Evolutionary conservation across 2,797 vertebrate species (phyloP), one percentile per base, ranked within the genome.

Genomic region (Loriculus beryllinus): DNA sequence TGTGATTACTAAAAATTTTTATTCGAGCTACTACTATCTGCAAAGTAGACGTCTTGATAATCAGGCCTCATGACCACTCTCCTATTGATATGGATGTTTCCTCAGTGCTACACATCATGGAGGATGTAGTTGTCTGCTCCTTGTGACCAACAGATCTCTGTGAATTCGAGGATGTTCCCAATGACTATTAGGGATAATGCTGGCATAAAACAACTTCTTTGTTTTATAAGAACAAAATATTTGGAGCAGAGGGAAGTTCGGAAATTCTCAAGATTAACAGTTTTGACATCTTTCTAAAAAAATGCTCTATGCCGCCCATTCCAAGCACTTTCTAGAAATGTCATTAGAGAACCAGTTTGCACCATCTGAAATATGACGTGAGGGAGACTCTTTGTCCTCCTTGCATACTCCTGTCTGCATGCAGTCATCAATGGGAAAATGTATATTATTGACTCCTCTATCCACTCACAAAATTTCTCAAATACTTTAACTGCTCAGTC

Each of bases 401-500:
- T 48, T 79, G 49, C 20, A 19, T 18, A 31, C 5, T 45, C 14
- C 21, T 48, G 5, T 65, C 35, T 69, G 39, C 23, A 65, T 0
- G 0, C 6, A 83, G 5, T 23, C 3, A 0, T 3, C 19, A 63
- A 17, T 12, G 7, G 13, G 20, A 56, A 37, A 82, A 74, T 35
- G 3, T 9, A 5, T 33, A 28, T 39, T 75, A n/a, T 28, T 69
- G 37, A 52, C 71, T n/a, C 9, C 9, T 71, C 42, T 42, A 81
- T 52, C 59, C 12, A 33, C 37, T 49, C 42, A 47, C 26, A 47
- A 59, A 49, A 39, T 83, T 76, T 78, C 54, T 65, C 10, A 48
- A 10, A 29, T 10, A 18, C 7, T 7, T 84, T 19, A 82, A 21
- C 17, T 19, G 2, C 6, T 39, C 12, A 82, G 20, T 28, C 43